These are phyloP conservation scores for Pyrgilauda ruficollis DNA, from an alignment of 2,113 vertebrate species.

Conservation along the genomic window DNA sequence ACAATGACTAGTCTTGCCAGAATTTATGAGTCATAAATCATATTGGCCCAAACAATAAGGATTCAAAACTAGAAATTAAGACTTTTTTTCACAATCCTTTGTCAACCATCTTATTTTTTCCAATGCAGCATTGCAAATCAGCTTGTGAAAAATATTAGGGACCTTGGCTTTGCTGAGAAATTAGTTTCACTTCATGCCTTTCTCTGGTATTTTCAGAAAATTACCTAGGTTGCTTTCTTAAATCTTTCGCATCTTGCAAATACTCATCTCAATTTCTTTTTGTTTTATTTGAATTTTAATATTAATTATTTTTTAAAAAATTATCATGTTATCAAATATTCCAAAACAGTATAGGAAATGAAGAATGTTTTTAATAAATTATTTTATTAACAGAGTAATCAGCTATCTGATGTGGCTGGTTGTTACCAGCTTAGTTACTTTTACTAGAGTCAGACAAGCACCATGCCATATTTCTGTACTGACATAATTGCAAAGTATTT, in stretches of 20 bases:
- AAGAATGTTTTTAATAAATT: not conserved
- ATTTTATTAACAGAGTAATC: not conserved
- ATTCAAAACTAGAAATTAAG: not conserved
- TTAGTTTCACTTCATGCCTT: not conserved
- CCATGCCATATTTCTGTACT: not conserved
- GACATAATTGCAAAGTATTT: not conserved
- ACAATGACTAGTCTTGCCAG: not conserved
- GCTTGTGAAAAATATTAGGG: not conserved
- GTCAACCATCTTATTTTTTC: not conserved
- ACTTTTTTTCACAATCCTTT: not conserved
- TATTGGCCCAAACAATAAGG: not conserved
- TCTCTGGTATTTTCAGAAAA: not conserved
- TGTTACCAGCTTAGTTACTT: not conserved
- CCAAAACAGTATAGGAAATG: not conserved
- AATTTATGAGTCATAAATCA: not conserved
- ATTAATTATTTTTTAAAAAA: not conserved
- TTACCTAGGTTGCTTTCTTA: not conserved
- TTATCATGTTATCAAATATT: not conserved
- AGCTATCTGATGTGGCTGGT: not conserved
- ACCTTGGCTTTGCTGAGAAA: not conserved
- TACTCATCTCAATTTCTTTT: not conserved
- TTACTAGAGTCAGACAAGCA: not conserved
- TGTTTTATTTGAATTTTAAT: not conserved
- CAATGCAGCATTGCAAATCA: not conserved
- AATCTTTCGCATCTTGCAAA: not conserved